phyloP scores from a whole-genome alignment of 1,140 invertebrate genomes.

The Batillaria attramentaria region DNA sequence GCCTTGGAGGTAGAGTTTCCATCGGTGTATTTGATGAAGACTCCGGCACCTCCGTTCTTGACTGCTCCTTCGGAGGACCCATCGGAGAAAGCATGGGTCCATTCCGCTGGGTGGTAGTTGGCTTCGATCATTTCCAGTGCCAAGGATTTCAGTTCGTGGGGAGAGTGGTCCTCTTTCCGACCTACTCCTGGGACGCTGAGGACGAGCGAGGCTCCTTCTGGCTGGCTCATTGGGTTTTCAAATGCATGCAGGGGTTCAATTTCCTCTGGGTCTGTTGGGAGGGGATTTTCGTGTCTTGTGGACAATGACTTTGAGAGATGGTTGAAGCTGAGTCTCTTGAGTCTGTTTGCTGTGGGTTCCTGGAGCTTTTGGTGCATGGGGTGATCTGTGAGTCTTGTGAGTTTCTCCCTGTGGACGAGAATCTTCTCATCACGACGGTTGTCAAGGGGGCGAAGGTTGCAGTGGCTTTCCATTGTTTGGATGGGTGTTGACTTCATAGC shows the following conservation, averaged over 20 bases:
- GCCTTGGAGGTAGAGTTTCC: too few species aligned
- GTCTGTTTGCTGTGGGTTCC: background rate
- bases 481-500: background rate
- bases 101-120: background rate
- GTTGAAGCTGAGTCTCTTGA: conserved; percentile 15
- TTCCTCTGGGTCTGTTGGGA: background rate
- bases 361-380: conserved; percentile 3
- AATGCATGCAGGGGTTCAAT: background rate
- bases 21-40: too few species aligned
- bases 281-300: background rate
- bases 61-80: conserved; percentile 22
- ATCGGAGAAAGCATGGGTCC: conserved; percentile 31
- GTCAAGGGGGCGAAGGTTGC: conserved; percentile 12
- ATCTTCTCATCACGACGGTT: conserved; percentile 8
- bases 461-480: conserved; percentile 14
- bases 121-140: conserved; percentile 24
- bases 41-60: conserved; percentile 28
- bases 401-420: too few species aligned
- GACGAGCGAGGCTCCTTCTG: background rate
- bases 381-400: background rate
- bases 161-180: background rate
- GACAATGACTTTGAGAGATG: background rate
- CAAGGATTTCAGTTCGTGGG: background rate
- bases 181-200: background rate
- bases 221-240: background rate